These are phyloP conservation scores for Xestoiulus laeticollis DNA, from an alignment of 2,888 invertebrate species.

Conservation along the genomic window DNA sequence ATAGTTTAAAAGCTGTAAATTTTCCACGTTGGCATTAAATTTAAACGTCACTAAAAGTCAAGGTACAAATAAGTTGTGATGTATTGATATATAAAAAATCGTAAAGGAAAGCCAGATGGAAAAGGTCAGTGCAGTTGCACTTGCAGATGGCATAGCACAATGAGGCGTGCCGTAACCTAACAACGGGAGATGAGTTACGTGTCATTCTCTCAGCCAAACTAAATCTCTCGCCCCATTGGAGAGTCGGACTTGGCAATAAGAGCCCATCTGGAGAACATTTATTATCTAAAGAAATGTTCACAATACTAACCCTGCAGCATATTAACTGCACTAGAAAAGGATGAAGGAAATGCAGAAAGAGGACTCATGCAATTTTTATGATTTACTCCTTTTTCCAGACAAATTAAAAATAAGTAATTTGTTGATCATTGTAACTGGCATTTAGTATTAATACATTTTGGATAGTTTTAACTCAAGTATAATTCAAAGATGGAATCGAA, in stretches of 20 bases:
- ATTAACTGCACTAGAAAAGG: background rate
- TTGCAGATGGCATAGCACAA: conserved; percentile 42
- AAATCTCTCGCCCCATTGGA: conserved; percentile 30
- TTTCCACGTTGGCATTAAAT: background rate
- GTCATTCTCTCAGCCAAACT: conserved; percentile 4
- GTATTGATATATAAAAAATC: background rate
- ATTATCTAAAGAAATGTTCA: background rate
- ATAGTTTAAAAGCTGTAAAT: background rate
- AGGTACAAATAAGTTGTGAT: background rate
- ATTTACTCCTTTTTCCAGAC: background rate
- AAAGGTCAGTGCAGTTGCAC: background rate
- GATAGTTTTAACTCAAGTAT: too few species aligned
- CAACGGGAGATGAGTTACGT: conserved; percentile 44
- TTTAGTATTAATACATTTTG: too few species aligned
- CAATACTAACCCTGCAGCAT: background rate
- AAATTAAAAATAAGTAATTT: background rate
- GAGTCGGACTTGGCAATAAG: background rate
- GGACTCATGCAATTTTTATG: background rate
- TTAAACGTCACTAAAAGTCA: background rate
- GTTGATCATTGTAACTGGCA: too few species aligned
- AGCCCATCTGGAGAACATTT: conserved; percentile 44
- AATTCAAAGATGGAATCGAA: too few species aligned
- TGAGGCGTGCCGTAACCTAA: conserved; percentile 48
- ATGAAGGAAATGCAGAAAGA: background rate
- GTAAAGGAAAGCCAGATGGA: background rate